Conservation (phyloP, 92 coral and sea anemone species). For the Pocillopora meandrina region DNA sequence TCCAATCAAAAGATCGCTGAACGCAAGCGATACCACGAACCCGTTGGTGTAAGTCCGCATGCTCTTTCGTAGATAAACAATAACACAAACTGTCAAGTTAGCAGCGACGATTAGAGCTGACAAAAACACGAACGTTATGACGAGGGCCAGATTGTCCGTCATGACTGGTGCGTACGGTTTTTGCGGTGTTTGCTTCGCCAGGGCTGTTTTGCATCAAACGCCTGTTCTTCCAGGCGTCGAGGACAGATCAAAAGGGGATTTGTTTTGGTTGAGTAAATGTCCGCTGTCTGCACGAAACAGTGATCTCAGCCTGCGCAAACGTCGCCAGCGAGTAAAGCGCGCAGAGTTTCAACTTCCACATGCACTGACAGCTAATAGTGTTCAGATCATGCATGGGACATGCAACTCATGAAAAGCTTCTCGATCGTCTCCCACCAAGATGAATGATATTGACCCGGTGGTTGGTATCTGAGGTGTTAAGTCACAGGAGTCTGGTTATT, state of each 20-base stretch:
- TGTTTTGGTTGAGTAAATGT: neutral
- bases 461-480: conserved; percentile 1
- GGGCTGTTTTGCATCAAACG: neutral
- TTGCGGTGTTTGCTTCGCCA: conserved; percentile 18
- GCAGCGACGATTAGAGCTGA: conserved; percentile 28
- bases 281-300: neutral
- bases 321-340: neutral
- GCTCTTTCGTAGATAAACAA: conserved; percentile 26
- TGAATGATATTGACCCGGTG: conserved; percentile 1
- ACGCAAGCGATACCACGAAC: conserved; percentile 57
- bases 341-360: neutral
- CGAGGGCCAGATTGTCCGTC: conserved; percentile 6
- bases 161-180: conserved; percentile 10
- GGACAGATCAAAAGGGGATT: neutral
- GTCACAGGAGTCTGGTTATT: neutral
- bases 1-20: conserved; percentile 53
- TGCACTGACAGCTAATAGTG: neutral
- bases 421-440: neutral
- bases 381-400: neutral
- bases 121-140: conserved; percentile 1
- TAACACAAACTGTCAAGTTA: conserved; percentile 43
- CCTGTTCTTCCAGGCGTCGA: neutral
- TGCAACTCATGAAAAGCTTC: neutral
- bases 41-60: conserved; percentile 61
- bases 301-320: neutral